Base-by-base conservation (phyloP, 1,140 invertebrate species). In the Neelides sp. region DNA sequence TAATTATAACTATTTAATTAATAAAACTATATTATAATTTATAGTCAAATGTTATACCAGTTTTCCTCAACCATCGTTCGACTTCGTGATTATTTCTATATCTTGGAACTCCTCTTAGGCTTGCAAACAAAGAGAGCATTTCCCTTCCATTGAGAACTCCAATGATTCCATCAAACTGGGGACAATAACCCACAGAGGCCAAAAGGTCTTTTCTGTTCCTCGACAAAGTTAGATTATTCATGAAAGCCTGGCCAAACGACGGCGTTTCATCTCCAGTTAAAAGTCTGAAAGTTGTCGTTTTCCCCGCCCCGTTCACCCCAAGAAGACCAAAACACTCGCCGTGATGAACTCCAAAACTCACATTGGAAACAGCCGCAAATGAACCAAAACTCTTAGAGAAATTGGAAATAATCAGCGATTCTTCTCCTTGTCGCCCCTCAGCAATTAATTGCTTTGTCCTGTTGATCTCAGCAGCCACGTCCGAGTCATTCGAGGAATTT, bases 91-190 rank as follows among this genome's bases (percentile, higher is more conserved):
- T 61, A n/a, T 72, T 59, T 32, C 67, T 62, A 5, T 50, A 49
- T 3, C 48, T 35, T n/a, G 63, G 51, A 13, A 72, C 64, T 22
- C 75, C 75, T 40, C 75, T 50, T 10, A 78, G 61, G 46, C 71
- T 57, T 12, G 70, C 72, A 65, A 73, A 77, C 54, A 77, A 69
- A 50, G 62, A 46, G 3, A 79, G 63, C 49, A 73, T 75, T 62
- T 79, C 76, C 47, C 68, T 57, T 3, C 73, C 73, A 13, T 72
- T 76, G 52, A 78, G 63, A 20, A 73, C 65, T 45, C 71, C 68
- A 47, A 77, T 68, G 39, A 78, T 64, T 15, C 75, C 75, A 67
- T 79, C 76, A 67, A 69, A 73, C 60, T 70, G 68, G 2, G 71
- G 70, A 58, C 71, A 73, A 54, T 74, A 72, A 12, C 72, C 69